These are phyloP conservation scores for Zaprionus vittiger DNA, from an alignment of 1,140 invertebrate genomes.

Conservation along the genomic window DNA sequence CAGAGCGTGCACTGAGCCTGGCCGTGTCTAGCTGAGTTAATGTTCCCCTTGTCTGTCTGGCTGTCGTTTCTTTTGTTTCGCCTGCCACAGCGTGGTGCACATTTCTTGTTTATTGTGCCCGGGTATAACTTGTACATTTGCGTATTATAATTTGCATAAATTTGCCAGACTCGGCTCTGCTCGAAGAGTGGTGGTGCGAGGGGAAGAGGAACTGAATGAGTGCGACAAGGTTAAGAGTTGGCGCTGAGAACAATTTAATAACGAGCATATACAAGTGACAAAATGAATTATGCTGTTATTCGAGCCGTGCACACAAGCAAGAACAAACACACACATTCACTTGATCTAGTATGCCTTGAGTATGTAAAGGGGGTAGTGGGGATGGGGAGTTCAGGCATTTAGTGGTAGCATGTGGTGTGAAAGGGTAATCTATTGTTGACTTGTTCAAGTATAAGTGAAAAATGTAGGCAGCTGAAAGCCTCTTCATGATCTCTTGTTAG, in stretches of 20 bases:
- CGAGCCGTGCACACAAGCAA: constrained; percentile 34
- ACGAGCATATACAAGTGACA: constrained; percentile 78
- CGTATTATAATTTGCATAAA: constrained; percentile 82
- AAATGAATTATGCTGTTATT: constrained; percentile 81
- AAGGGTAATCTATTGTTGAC: neutral
- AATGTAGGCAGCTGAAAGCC: too few relatives aligned
- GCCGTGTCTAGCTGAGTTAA: constrained; percentile 55
- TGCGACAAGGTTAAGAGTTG: constrained; percentile 54
- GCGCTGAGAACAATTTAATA: constrained; percentile 76
- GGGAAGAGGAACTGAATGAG: constrained; percentile 2
- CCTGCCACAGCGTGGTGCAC: constrained; percentile 39
- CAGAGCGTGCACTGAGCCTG: neutral
- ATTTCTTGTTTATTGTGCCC: constrained; percentile 75
- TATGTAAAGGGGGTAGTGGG: neutral
- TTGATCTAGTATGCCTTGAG: constrained; percentile 18
- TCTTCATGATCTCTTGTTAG: too few relatives aligned
- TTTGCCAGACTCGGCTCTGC: constrained; percentile 42
- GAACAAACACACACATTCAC: constrained; percentile 18
- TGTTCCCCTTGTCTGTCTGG: constrained; percentile 36
- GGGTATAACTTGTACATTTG: constrained; percentile 75
- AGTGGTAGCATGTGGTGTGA: constrained; percentile 5
- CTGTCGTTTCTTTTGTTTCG: constrained; percentile 58
- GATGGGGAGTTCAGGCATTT: neutral
- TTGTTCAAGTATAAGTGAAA: neutral
- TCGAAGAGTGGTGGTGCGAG: neutral